Evolutionary conservation across 2,797 vertebrate species (phyloP).

Genomic region (Semotilus atromaculatus): DNA sequence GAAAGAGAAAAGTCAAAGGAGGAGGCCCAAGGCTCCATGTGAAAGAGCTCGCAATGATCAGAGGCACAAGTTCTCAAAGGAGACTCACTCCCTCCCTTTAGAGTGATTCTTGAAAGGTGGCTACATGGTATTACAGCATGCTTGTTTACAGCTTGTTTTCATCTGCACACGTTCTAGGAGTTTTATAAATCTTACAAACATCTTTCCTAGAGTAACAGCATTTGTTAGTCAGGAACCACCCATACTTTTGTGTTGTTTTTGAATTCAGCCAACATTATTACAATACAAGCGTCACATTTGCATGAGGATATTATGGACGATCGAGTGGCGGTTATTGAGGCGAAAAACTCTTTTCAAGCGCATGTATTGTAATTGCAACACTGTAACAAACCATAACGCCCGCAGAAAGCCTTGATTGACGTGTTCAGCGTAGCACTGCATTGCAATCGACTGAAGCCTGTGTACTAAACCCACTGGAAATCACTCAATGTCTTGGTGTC

Average conservation of each 20-base stretch:
- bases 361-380: conserved; percentile 61
- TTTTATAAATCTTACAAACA: conserved; percentile 6
- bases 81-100: conserved; percentile 45
- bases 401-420: conserved; percentile 59
- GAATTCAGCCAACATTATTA: conserved; percentile 28
- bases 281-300: conserved; percentile 19
- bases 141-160: conserved; percentile 46
- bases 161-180: conserved; percentile 21
- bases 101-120: conserved; percentile 46
- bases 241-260: conserved; percentile 5
- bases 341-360: conserved; percentile 50
- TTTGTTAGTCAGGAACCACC: conserved; percentile 17
- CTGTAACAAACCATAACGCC: conserved; percentile 56
- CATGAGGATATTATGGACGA: conserved; percentile 44
- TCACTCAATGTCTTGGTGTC: conserved; percentile 48
- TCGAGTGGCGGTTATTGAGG: conserved; percentile 37
- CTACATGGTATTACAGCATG: conserved; percentile 41
- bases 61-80: conserved; percentile 54
- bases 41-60: conserved; percentile 49
- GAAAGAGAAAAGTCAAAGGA: conserved; percentile 49
- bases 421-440: conserved; percentile 48
- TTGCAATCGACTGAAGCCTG: conserved; percentile 55
- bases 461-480: conserved; percentile 60
- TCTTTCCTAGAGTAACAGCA: conserved; percentile 14
- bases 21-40: conserved; percentile 52